phyloP scores from a whole-genome alignment of 2,888 invertebrate species.

The Tribolium freemani region DNA sequence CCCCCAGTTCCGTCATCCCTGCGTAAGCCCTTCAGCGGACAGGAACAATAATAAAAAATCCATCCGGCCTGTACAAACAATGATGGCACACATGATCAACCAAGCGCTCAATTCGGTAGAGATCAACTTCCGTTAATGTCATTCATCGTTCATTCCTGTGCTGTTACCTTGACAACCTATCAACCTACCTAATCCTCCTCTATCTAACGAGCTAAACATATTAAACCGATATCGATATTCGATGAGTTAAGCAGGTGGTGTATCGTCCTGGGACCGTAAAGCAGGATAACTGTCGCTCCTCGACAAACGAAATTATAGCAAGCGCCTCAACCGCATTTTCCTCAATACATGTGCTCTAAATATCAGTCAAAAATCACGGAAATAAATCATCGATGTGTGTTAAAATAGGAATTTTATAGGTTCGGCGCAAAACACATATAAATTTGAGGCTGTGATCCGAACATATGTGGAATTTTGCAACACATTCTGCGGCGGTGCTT shows the following conservation, averaged over 20 bases:
- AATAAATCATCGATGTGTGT: conserved; percentile 14
- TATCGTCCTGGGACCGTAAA: conserved; percentile 33
- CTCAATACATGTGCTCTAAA: not conserved
- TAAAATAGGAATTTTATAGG: conserved; percentile 31
- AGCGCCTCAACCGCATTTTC: not conserved
- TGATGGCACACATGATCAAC: conserved; percentile 55
- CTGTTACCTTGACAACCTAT: conserved; percentile 57
- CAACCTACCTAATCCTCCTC: conserved; percentile 51
- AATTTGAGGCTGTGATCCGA: conserved; percentile 21
- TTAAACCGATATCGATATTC: conserved; percentile 50
- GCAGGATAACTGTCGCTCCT: conserved; percentile 31
- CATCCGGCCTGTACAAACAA: conserved; percentile 57
- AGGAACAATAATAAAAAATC: conserved; percentile 54
- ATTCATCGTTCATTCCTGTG: conserved; percentile 52
- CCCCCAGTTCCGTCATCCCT: conserved; percentile 41
- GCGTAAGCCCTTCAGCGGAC: conserved; percentile 46
- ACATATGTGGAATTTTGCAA: conserved; percentile 38
- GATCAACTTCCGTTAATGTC: conserved; percentile 56
- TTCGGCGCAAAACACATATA: conserved; percentile 19
- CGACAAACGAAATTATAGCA: conserved; percentile 26
- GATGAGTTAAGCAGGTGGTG: conserved; percentile 40
- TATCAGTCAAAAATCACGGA: conserved; percentile 1
- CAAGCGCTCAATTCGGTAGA: conserved; percentile 55
- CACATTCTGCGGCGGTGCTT: conserved; percentile 29
- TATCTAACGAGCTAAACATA: conserved; percentile 51